Evolutionary conservation across 2,797 vertebrate genomes (phyloP), one percentile per base, ranked within the genome.

Genomic region (Tamandua tetradactyla): DNA sequence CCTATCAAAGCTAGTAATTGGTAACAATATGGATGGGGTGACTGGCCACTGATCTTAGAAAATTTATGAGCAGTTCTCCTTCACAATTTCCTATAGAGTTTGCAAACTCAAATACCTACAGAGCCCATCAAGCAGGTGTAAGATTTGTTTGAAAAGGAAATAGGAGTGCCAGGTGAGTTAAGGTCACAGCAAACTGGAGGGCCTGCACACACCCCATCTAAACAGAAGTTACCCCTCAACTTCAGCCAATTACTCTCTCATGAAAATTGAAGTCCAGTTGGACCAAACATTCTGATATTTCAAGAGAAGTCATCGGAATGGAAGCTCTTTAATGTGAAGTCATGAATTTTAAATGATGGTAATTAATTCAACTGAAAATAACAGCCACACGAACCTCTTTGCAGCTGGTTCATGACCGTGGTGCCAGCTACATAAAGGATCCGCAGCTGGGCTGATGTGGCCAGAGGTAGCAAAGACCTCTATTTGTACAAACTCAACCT

Each of bases 271-370:
- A 83, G 71, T 13, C 47, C 11, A 4, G 11, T 71, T 66, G 87
- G 27, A 74, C 22, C 61, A 83, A 91, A 59, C 20, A 42, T 75
- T 40, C 75, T 79, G 32, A 40, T 87, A 47, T 62, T 91, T 79
- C 17, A 35, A 81, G 37, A 91, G 92, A 84, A 69, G 35, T 27
- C 84, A 76, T 27, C 84, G 76, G 61, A 55, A 62, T 4, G 5
- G n/a, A 57, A 44, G 20, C 7, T 68, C 83, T 78, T 49, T 7
- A 15, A 66, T 35, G 47, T 15, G 13, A 91, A 57, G 32, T 40
- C 18, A n/a, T 35, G 37, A 27, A 89, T 95, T 95, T 94, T 91
- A 91, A 35, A 72, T 20, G 30, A 47, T 59, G 55, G 13, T 52
- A 85, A 32, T 93, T n/a, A 20, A 89, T 75, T 80, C 84, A 23